Evolutionary conservation across 2,797 vertebrate genomes (phyloP), one percentile per base, ranked within the genome.

Genomic region (Jordanella pulchra): DNA sequence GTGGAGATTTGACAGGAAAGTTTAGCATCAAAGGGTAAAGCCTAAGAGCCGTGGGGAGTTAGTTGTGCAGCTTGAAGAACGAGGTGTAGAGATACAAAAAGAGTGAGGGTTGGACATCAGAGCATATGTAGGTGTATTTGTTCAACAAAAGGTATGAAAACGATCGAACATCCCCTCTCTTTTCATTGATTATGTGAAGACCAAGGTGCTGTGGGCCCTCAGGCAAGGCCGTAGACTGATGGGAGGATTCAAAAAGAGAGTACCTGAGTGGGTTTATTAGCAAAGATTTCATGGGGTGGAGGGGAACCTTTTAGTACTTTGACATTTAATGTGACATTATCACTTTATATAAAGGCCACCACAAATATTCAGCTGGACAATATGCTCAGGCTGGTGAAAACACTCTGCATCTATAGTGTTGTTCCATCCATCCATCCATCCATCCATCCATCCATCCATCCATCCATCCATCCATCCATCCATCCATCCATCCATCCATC

Each of bases 1-100:
- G 30, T 2, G 1, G 68, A 77, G 81, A 53, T 83, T 82, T 87
- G 87, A 92, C 90, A 87, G 86, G 65, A 65, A 83, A 83, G 80
- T 87, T 87, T 77, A 84, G 73, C 53, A n/a, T 87, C 76, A 87
- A 84, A 85, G 83, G 79, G 83, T 77, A 75, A 63, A 69, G 65
- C 27, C 69, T 72, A 70, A n/a, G 77, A 72, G 85, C 1, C n/a
- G 17, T 14, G 47, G 54, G 3, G 23, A 63, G 60, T 25, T 42
- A 4, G 35, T 23, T 21, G 32, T 15, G 23, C 9, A 7, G n/a
- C 17, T 1, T 63, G 6, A 0, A 25, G 28, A 63, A 66, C 0
- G 18, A 79, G 42, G 25, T 28, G 21, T 39, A 17, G 27, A 47
- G 69, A 75, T 23, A 68, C n/a, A 25, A 27, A 9, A 27, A 3